Conservation (phyloP, 2,888 invertebrate genomes). For the Stramonita haemastoma region DNA sequence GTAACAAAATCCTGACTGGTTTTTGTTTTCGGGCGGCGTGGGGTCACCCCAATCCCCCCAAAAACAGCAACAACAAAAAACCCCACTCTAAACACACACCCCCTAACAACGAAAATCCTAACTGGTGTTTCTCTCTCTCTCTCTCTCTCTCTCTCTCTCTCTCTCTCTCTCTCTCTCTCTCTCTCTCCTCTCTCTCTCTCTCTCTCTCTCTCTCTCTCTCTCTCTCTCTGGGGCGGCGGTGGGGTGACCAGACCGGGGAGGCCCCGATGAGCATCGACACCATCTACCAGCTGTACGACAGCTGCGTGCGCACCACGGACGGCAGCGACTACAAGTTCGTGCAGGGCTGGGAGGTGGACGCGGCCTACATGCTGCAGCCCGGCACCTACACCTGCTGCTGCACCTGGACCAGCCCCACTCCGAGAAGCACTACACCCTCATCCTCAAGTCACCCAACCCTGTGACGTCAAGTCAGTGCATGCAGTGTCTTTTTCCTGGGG, state of each 20-base stretch:
- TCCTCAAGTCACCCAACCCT: constrained; percentile 53
- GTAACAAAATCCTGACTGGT: too few species aligned
- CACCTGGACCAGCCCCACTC: constrained; percentile 84
- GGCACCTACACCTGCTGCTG: constrained; percentile 87
- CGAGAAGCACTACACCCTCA: constrained; percentile 85
- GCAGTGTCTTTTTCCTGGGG: background rate
- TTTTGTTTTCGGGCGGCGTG: too few species aligned
- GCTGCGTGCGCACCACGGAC: constrained; percentile 40
- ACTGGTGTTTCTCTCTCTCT: too few species aligned
- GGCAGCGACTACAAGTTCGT: constrained; percentile 48
- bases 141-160: too few species aligned
- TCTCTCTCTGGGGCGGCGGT: too few species aligned
- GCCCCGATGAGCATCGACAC: constrained; percentile 51
- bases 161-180: too few species aligned
- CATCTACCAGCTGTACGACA: constrained; percentile 57
- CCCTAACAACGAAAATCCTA: too few species aligned
- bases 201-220: too few species aligned
- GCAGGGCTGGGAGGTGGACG: constrained; percentile 83
- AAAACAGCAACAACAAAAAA: too few species aligned
- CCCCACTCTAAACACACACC: too few species aligned
- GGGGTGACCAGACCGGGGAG: constrained; percentile 6
- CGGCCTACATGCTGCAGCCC: constrained; percentile 86
- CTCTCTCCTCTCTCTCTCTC: too few species aligned
- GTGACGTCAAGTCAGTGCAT: constrained; percentile 55
- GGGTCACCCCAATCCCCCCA: too few species aligned